Evolutionary conservation across 2,113 vertebrate species (phyloP).

Genomic region (Recurvirostra avosetta): DNA sequence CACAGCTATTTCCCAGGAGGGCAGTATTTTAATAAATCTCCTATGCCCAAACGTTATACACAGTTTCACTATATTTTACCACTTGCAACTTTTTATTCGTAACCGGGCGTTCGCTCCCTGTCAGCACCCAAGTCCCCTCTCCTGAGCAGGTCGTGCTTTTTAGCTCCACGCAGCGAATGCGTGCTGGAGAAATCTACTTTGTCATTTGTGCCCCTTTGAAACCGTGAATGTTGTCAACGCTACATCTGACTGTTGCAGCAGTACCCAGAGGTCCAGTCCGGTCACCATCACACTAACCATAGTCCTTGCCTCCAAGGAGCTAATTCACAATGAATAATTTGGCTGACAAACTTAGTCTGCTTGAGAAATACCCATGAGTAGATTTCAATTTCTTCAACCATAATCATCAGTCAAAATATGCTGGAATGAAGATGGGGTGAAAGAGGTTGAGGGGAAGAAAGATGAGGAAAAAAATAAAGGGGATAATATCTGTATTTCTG

Average conservation of each 20-base stretch:
- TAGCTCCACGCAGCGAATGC: not conserved
- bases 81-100: not conserved
- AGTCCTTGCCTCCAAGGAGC: conserved; percentile 37
- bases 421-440: conserved; percentile 19
- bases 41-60: not conserved
- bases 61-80: not conserved
- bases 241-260: not conserved
- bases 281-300: not conserved
- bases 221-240: not conserved
- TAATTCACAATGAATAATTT: conserved; percentile 58
- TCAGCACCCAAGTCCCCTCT: not conserved
- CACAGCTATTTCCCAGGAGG: not conserved
- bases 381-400: conserved; percentile 22
- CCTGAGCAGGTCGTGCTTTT: not conserved
- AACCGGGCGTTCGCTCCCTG: not conserved
- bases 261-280: not conserved
- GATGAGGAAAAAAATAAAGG: not conserved
- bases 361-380: conserved; percentile 37
- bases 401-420: conserved; percentile 43
- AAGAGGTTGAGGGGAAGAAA: conserved; percentile 23
- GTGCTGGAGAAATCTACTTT: not conserved
- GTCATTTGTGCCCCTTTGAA: not conserved
- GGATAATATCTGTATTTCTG: not conserved
- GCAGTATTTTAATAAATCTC: not conserved
- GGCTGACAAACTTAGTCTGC: conserved; percentile 41